Base-by-base conservation (phyloP, 2,113 vertebrate species). In the Alligator sinensis region DNA sequence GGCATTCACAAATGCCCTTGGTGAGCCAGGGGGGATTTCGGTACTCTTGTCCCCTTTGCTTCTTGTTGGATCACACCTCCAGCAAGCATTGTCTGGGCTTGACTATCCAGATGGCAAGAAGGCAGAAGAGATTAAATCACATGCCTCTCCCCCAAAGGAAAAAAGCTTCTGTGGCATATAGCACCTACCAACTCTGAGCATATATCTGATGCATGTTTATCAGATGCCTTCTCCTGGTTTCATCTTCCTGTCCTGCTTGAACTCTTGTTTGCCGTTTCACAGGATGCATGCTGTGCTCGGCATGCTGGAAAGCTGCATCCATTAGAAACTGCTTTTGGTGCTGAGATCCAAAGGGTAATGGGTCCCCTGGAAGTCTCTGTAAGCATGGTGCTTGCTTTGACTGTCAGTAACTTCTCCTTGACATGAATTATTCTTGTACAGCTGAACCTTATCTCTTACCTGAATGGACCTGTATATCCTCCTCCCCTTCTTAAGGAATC, bases 81-180 rank as follows among this genome's bases (percentile, higher is more conserved):
- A 60, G 58, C 64, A 30, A 47, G 12, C 7, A 25, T 78, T 64
- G n/a, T 34, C 64, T n/a, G 28, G 13, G 21, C 34, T 8, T 74
- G 30, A 22, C 19, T 25, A 15, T 38, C 34, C 34, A 38, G 70
- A 22, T 38, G 34, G 34, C 30, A 61, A 66, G 59, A 81, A 57
- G 54, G 24, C 18, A 62, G 14, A 27, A 55, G 79, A 47, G 9
- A 19, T 9, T 11, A 54, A 0, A 0, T 18, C n/a, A 34, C 61
- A n/a, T 68, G 57, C 28, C 6, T 27, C 5, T 38, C 54, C 63
- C 64, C 70, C 74, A 79, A 58, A 88, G 61, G 28, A 57, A 12
- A 79, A 93, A 60, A 66, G 21, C 61, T 60, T 77, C 30, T 34
- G 0, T 63, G 59, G 8, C 47, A 47, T 47, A 47, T 47, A 68